Evolutionary conservation across 1,140 invertebrate species (phyloP).

Genomic region (Drosophila mauritiana): DNA sequence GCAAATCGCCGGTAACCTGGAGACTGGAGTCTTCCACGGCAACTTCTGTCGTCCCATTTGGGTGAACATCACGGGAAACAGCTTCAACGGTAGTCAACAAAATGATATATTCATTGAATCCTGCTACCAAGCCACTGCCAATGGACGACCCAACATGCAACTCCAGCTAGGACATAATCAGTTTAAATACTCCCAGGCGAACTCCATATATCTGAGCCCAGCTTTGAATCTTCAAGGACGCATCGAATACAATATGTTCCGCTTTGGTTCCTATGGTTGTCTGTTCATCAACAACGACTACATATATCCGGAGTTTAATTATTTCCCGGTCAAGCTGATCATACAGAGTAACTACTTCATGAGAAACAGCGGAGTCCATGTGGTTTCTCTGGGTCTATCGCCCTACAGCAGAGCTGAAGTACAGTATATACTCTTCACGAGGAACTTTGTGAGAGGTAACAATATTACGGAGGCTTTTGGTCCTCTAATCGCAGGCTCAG

Average conservation of each 20-base stretch:
- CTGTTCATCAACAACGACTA: conserved; percentile 93
- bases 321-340: conserved; percentile 88
- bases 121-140: conserved; percentile 89
- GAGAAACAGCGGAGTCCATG: conserved; percentile 94
- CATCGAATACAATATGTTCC: conserved; percentile 95
- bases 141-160: conserved; percentile 85
- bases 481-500: conserved; percentile 86
- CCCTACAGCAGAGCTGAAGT: conserved; percentile 90
- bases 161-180: conserved; percentile 94
- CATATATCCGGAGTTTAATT: conserved; percentile 90
- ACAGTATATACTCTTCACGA: conserved; percentile 93
- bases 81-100: conserved; percentile 90
- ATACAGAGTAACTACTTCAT: conserved; percentile 96
- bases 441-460: conserved; percentile 95
- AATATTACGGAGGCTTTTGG: conserved; percentile 94
- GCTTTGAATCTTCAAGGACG: conserved; percentile 92
- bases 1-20: conserved; percentile 92
- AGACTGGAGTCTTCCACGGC: conserved; percentile 92
- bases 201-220: conserved; percentile 92
- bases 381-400: conserved; percentile 93
- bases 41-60: conserved; percentile 91
- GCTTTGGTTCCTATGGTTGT: conserved; percentile 91
- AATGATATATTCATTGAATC: conserved; percentile 91
- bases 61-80: conserved; percentile 94
- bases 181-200: conserved; percentile 91